Conservation (phyloP, 2,888 invertebrate genomes). For the Steinernema carpocapsae region DNA sequence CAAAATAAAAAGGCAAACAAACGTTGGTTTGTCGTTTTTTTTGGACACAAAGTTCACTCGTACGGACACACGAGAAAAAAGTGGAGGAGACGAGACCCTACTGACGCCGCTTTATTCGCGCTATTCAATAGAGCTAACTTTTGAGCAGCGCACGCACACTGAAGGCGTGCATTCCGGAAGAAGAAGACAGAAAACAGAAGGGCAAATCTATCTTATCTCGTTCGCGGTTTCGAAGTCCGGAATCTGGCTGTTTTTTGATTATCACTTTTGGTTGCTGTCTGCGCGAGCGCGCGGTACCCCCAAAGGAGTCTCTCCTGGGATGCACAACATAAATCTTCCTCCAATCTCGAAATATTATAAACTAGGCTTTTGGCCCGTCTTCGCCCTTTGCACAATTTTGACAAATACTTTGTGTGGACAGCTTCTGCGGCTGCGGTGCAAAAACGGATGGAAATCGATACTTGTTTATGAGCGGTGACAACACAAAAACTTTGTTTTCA, state of each 20-base stretch:
- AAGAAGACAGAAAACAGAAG: background rate
- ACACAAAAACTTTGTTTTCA: conserved; percentile 7
- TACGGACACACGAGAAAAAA: no score
- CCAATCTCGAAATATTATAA: conserved; percentile 23
- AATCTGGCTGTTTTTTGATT: no score
- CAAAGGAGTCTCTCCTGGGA: conserved; percentile 9
- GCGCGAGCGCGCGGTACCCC: background rate
- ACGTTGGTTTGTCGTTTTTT: background rate
- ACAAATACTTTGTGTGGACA: background rate
- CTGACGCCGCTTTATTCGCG: no score
- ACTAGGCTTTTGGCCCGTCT: background rate
- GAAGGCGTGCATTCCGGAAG: conserved; percentile 8
- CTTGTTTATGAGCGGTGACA: background rate
- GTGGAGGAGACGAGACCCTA: no score
- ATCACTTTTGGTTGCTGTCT: conserved; percentile 1
- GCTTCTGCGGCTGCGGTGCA: background rate
- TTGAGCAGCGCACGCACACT: background rate
- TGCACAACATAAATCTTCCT: conserved; percentile 8
- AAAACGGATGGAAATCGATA: conserved; percentile 6
- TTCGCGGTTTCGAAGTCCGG: no score
- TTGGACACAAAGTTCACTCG: no score
- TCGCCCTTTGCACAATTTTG: background rate
- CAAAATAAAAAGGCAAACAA: conserved; percentile 28
- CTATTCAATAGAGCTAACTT: no score
- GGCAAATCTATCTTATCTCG: no score